Evolutionary conservation across 2,888 invertebrate species (phyloP).

Genomic region (Nephrotoma appendiculata): DNA sequence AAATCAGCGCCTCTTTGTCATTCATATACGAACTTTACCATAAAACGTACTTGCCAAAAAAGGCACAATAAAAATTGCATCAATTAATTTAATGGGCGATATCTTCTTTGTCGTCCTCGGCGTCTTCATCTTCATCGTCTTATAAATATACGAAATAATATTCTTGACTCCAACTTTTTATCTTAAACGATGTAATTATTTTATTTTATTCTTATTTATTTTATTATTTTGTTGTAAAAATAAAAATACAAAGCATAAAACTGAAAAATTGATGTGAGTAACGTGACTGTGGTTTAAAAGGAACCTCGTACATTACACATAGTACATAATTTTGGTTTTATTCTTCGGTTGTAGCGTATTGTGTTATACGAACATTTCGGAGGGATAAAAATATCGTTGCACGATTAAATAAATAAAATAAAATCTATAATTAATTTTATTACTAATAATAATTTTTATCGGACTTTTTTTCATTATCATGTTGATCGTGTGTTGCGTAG

Average conservation of each 20-base stretch:
- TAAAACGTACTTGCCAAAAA: background rate
- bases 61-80: background rate
- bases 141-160: background rate
- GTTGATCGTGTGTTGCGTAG: background rate
- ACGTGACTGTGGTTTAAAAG: background rate
- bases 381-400: background rate
- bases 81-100: background rate
- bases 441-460: background rate
- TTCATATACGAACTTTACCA: background rate
- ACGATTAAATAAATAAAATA: background rate
- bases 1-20: background rate
- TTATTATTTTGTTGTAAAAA: background rate
- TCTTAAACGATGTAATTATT: background rate
- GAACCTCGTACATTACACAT: background rate
- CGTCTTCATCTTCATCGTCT: background rate
- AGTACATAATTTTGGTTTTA: background rate
- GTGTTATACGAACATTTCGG: background rate
- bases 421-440: background rate
- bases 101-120: background rate
- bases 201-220: background rate
- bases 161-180: background rate
- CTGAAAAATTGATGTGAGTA: background rate
- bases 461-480: background rate
- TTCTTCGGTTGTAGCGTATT: background rate
- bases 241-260: background rate